A percentile compares a stretch with the other conserved stretches of the same genome.
Evolutionary conservation across 2,888 invertebrate species (phyloP).

Genomic region (Erannis defoliaria): DNA sequence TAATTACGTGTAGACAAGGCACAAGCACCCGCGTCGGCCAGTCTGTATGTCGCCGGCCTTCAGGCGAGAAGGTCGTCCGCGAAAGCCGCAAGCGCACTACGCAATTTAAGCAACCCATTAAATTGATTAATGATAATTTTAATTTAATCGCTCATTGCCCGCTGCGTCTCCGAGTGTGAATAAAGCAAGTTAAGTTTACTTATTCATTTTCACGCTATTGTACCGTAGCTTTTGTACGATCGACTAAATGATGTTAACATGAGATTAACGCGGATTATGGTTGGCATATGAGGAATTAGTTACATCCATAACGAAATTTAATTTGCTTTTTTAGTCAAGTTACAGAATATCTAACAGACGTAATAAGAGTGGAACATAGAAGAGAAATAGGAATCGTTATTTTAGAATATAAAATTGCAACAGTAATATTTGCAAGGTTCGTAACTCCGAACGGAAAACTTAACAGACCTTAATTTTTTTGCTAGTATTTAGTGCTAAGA

Average conservation of each 20-base stretch:
- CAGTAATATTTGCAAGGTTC: neutral
- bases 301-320: neutral
- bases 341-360: neutral
- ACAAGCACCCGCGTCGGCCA: constrained; percentile 49
- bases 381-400: neutral
- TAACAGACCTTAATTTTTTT: neutral
- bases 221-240: constrained; percentile 11
- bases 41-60: constrained; percentile 80
- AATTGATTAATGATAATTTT: constrained; percentile 60
- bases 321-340: neutral
- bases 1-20: constrained; percentile 33
- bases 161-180: constrained; percentile 40
- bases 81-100: constrained; percentile 56
- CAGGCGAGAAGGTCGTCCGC: constrained; percentile 68
- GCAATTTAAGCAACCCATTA: constrained; percentile 57
- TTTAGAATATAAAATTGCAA: neutral
- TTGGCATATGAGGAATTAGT: neutral
- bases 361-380: neutral
- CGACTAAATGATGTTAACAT: constrained; percentile 2
- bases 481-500: neutral
- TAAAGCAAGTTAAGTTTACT: constrained; percentile 22
- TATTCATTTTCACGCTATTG: constrained; percentile 27
- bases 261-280: constrained; percentile 4
- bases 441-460: neutral
- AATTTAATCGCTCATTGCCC: constrained; percentile 56